Conservation (phyloP, 2,888 invertebrate species). For the Xestia ashworthii region DNA sequence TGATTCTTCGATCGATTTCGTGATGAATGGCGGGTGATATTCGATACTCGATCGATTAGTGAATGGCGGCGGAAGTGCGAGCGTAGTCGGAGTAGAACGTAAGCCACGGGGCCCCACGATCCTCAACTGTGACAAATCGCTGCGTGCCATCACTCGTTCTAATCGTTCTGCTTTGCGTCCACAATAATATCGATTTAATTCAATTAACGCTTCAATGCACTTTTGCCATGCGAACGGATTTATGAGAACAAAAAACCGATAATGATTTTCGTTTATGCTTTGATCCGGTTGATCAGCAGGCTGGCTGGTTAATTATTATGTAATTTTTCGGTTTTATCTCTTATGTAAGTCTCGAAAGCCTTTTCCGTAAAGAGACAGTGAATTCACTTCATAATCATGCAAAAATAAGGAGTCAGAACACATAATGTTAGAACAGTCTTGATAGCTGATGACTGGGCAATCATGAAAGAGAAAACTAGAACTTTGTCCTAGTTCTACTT, state of each 20-base stretch:
- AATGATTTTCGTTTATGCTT: conserved; percentile 66
- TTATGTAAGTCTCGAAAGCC: conserved; percentile 28
- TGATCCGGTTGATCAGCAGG: conserved; percentile 61
- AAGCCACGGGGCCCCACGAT: conserved; percentile 73
- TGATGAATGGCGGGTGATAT: conserved; percentile 85
- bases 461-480: not conserved
- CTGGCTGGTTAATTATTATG: conserved; percentile 56
- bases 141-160: conserved; percentile 81
- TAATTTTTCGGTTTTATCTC: conserved; percentile 10
- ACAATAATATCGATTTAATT: conserved; percentile 85
- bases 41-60: conserved; percentile 85
- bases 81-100: conserved; percentile 63
- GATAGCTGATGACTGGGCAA: not conserved
- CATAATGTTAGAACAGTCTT: not conserved
- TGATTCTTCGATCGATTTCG: conserved; percentile 85
- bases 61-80: conserved; percentile 86
- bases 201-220: conserved; percentile 85
- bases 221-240: conserved; percentile 77
- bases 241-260: conserved; percentile 62
- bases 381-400: not conserved
- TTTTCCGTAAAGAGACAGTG: not conserved
- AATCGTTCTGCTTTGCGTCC: conserved; percentile 80
- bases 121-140: conserved; percentile 86
- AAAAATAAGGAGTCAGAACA: not conserved
- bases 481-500: not conserved